Evolutionary conservation across 2,113 vertebrate genomes (phyloP), one percentile per base, ranked within the genome.

Genomic region (Rhegmatorhina hoffmannsi): DNA sequence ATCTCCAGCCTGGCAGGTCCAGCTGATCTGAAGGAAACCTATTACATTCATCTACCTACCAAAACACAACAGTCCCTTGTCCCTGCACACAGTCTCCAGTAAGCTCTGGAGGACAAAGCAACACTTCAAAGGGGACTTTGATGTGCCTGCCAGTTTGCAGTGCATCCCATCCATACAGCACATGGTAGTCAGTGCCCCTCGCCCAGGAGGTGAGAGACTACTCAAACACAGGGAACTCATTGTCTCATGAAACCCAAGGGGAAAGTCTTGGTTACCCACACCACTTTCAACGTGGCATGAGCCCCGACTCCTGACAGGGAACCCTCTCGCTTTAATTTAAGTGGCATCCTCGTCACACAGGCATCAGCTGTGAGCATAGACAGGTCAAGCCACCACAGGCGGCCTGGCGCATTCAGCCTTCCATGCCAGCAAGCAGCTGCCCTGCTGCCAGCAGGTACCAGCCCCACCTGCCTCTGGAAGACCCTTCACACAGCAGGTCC

Each of bases 141-240:
- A 15, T 5, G 2, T 49, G 23, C 69, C n/a, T 47, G 16, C 28
- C 24, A 23, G 18, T 47, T 47, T 49, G 31, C 56, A 56, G 31
- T 1, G 1, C 3, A 4, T 44, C 29, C 31, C 8, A 4, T 63
- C 58, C 36, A 11, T 10, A 7, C 2, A 21, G n/a, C 2, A 9
- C 21, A 7, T 0, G 4, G n/a, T 2, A 20, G 81, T 11, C 69
- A 52, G 18, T 33, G 58, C 5, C 8, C 38, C 44, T n/a, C 31
- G 34, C 9, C 11, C 52, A 16, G 36, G 52, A 58, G 23, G 13
- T 26, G 15, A 31, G n/a, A 31, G 34, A 26, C 31, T 26, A n/a
- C 21, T 38, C 43, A 46, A 59, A 82, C 19, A 46, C 17, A 31
- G 31, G 20, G 17, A 60, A 38, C 60, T n/a, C 5, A 2, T 4